Evolutionary conservation across 2,113 vertebrate species (phyloP), one percentile per base, ranked within the genome.

Genomic region (Halcyon senegalensis): DNA sequence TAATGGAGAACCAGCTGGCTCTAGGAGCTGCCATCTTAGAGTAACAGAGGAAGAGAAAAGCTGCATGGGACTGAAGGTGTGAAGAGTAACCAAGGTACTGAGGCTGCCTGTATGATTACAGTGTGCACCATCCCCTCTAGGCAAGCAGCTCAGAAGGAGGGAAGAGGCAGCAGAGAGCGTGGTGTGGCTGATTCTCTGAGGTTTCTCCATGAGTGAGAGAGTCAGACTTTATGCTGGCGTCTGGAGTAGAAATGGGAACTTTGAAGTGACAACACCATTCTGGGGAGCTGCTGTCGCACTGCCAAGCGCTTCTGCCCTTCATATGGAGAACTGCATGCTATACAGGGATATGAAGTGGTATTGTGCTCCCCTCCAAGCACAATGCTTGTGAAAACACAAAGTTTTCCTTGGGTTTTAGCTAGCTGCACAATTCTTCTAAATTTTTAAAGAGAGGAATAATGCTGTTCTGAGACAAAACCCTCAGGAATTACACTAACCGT

Each of bases 311-410:
- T 30, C 75, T 75, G 37, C 48, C 13, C 13, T 66, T 27, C 6
- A 3, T 4, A 1, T 11, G 56, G 19, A 37, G 53, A 70, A 44
- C 43, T 37, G n/a, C 1, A 3, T 11, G 13, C 3, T 43, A 30
- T 0, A 0, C 24, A 60, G 35, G 30, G 53, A 30, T 11, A 20
- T 5, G 7, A 5, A 3, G 18, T 5, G 7, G 5, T 21, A 8
- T 70, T 76, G 6, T 51, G 27, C 23, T 35, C 14, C 8, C 83
- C 16, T 46, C 24, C 20, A 60, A 79, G 41, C 21, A n/a, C 48
- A 11, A 9, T 27, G 28, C 15, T 21, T 7, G 4, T 53, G 51
- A 53, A 53, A 53, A 53, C 25, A 53, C 51, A 28, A 53, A 37
- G 7, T 30, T 89, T 89, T 73, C 30, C 44, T 87, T 79, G 35